phyloP scores from a whole-genome alignment of 1,140 invertebrate species.

The Brachionus plicatilis region DNA sequence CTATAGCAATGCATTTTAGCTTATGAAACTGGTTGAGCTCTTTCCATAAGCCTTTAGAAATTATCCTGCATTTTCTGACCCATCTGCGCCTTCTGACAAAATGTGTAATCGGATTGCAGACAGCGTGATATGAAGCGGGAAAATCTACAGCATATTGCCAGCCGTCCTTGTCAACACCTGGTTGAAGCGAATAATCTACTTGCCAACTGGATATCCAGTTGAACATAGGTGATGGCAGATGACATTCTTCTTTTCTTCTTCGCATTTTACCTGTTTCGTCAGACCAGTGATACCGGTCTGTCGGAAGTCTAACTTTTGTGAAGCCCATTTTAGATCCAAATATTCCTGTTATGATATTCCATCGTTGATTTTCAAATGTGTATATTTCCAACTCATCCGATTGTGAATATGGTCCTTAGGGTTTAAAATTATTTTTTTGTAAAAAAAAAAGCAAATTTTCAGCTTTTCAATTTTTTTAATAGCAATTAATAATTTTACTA shows the following conservation, averaged over 20 bases:
- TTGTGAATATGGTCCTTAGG: neutral
- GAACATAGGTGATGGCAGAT: neutral
- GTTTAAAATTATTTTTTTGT: neutral
- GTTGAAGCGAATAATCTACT: neutral
- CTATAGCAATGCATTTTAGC: neutral
- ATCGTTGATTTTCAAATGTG: conserved; percentile 32
- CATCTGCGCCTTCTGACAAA: conserved; percentile 23
- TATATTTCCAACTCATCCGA: conserved; percentile 29
- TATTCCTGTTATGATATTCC: neutral
- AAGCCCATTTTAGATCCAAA: neutral
- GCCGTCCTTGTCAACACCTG: conserved; percentile 9
- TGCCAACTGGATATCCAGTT: conserved; percentile 5
- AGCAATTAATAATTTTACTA: too few species aligned
- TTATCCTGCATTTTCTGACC: conserved; percentile 9
- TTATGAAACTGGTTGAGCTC: conserved; percentile 8
- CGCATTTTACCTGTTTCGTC: conserved; percentile 26
- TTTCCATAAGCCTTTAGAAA: conserved; percentile 4
- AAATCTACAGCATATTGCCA: conserved; percentile 39
- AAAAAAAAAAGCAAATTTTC: too few species aligned
- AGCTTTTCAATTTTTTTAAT: too few species aligned
- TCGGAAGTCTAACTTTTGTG: conserved; percentile 1
- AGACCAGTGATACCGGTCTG: conserved; percentile 15
- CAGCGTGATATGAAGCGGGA: neutral
- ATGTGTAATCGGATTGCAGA: neutral
- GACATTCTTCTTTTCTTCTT: conserved; percentile 5